Conservation (phyloP, 2,797 vertebrate genomes). For the Xiphorhynchus erythropygius region DNA sequence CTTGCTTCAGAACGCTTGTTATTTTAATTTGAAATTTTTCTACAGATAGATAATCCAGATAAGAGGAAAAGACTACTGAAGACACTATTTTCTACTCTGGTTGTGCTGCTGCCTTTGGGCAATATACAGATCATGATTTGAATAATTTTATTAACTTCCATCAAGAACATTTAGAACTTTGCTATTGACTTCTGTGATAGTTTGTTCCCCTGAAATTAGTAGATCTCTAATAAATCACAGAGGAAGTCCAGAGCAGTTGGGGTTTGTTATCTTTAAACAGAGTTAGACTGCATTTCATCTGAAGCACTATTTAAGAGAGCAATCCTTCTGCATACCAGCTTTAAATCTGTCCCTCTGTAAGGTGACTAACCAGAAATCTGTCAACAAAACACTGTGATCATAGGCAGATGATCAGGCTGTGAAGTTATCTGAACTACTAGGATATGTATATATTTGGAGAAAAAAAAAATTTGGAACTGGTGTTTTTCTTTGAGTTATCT, state of each 20-base stretch:
- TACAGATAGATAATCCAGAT: not conserved
- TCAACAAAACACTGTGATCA: not conserved
- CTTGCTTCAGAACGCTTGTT: not conserved
- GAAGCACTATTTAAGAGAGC: not conserved
- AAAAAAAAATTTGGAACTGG: not conserved
- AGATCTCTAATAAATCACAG: not conserved
- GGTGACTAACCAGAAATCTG: not conserved
- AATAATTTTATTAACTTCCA: not conserved
- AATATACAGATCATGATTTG: not conserved
- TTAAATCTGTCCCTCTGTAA: not conserved
- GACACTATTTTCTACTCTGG: not conserved
- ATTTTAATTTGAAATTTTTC: not conserved
- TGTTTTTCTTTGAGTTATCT: not conserved
- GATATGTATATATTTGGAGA: not conserved
- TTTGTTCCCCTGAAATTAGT: not conserved
- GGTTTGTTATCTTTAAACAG: not conserved
- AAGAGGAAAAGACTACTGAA: not conserved
- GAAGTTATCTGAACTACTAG: not conserved
- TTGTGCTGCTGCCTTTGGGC: not conserved
- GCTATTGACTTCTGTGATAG: not conserved
- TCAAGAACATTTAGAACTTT: not conserved
- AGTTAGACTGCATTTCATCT: not conserved
- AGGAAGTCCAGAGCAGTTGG: not conserved
- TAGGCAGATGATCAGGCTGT: not conserved
- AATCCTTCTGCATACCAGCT: accelerated